These are phyloP conservation scores for Distichodus sexfasciatus DNA, from an alignment of 2,797 vertebrate genomes.

Conservation along the genomic window DNA sequence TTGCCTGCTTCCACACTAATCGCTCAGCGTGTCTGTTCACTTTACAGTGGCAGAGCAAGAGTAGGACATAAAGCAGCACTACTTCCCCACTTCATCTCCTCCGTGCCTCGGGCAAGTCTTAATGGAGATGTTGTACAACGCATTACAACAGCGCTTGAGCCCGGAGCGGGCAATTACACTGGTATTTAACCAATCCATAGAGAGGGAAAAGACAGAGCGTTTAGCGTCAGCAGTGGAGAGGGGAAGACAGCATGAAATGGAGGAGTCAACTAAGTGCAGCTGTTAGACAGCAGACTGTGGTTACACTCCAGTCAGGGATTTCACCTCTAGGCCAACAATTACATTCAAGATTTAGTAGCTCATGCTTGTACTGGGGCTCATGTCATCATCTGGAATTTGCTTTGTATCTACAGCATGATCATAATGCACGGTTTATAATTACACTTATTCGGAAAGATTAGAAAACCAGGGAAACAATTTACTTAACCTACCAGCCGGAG, in stretches of 20 bases:
- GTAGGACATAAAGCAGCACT: slow-evolving; percentile 68
- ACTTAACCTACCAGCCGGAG: no score
- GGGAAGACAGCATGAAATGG: slow-evolving; percentile 63
- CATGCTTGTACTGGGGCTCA: background rate
- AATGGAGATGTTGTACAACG: slow-evolving; percentile 89
- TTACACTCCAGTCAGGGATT: slow-evolving; percentile 41
- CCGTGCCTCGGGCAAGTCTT: slow-evolving; percentile 83
- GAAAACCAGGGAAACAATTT: no score
- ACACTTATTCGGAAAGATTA: no score
- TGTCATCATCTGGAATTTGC: background rate
- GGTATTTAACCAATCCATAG: slow-evolving; percentile 87
- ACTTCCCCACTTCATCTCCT: slow-evolving; percentile 74
- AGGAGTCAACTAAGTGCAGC: slow-evolving; percentile 43
- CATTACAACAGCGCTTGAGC: slow-evolving; percentile 74
- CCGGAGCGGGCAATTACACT: slow-evolving; percentile 83
- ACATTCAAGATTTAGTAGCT: slow-evolving; percentile 25
- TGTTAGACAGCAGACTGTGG: slow-evolving; percentile 26
- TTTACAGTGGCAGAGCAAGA: slow-evolving; percentile 50
- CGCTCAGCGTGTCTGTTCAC: background rate
- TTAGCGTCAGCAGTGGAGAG: slow-evolving; percentile 74
- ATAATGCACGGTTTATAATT: no score
- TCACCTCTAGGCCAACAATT: slow-evolving; percentile 40
- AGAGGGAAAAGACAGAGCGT: slow-evolving; percentile 75
- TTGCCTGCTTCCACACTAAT: background rate
- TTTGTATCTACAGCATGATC: background rate